Evolutionary conservation across 1,140 invertebrate genomes (phyloP).

Genomic region (Eurytemora carolleeae): DNA sequence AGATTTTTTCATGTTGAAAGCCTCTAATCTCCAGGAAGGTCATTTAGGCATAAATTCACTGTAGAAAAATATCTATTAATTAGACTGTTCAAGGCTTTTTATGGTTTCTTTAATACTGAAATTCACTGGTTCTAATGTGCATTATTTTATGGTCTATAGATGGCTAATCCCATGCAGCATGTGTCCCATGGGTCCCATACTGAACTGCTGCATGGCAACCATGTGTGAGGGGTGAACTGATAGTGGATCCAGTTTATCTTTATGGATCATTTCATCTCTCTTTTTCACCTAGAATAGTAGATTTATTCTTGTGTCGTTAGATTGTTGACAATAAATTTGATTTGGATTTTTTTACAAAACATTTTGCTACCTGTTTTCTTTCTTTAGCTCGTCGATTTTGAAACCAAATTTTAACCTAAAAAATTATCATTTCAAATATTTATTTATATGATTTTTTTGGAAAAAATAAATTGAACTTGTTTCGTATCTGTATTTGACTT

Average conservation of each 20-base stretch:
- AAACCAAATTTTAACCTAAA: slow-evolving; percentile 80
- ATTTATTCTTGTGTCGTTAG: background rate
- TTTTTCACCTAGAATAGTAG: slow-evolving; percentile 9
- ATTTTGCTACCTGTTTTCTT: slow-evolving; percentile 45
- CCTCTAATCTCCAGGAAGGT: too few relatives aligned
- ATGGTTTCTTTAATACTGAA: too few relatives aligned
- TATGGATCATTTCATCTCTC: slow-evolving; percentile 7
- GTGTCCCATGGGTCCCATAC: background rate
- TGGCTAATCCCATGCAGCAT: too few relatives aligned
- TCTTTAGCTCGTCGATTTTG: slow-evolving; percentile 60
- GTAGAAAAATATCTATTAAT: too few relatives aligned
- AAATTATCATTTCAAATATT: background rate
- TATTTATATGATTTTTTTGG: too few relatives aligned
- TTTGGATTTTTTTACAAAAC: background rate
- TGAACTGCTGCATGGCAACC: background rate
- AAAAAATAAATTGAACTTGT: too few relatives aligned
- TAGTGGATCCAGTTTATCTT: slow-evolving; percentile 1
- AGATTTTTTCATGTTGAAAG: too few relatives aligned
- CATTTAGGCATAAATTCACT: too few relatives aligned
- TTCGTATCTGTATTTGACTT: too few relatives aligned
- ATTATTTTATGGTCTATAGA: too few relatives aligned
- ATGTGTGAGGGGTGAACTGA: background rate
- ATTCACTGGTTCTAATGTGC: too few relatives aligned
- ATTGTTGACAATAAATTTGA: background rate
- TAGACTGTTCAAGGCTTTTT: too few relatives aligned